Base-by-base conservation (phyloP, 1,140 invertebrate species). In the Diachasma alloeum region DNA sequence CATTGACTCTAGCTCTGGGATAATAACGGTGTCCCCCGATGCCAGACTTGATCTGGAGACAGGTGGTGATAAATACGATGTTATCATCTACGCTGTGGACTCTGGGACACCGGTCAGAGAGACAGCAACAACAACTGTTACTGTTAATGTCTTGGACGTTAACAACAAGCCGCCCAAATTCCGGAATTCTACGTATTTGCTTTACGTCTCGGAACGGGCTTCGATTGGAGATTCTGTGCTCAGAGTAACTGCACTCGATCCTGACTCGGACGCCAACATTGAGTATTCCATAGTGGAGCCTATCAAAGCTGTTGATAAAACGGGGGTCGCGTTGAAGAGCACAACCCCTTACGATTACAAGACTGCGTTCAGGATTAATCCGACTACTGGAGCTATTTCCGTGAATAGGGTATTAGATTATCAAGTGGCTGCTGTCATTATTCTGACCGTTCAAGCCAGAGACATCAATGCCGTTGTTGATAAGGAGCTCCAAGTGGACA, bases 121-220 rank as follows among this genome's bases (percentile, higher is more conserved):
- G 89, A 94, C 94, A 0, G 94, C 94, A 0, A 94, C 94, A 0
- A 93, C 94, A 0, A 94, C 93, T 1, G 92, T 96, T 0, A 92
- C 92, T 46, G 92, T 96, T 0, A 92, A 92, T 31, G 92, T 97
- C 13, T 86, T 92, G 78, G 95, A 97, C 83, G 94, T 96, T 0
- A 96, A 97, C 78, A 95, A 97, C 83, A 95, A 96, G 82, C 91
- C 93, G 13, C 96, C 96, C 0, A 91, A 87, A 76, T 97, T 97
- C 75, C 91, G 93, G 79, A 91, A 92, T 26, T 90, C 91, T 0
- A 91, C 91, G 36, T 93, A 93, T 81, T 90, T 93, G 9, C 89
- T 92, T 53, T 94, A 96, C 72, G 92, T 95, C 11, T 94, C 94
- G 0, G 94, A 95, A 85, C 90, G 92, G 83, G 92, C 93, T 0